Evolutionary conservation across 2,113 vertebrate genomes (phyloP).

Genomic region (Fukomys damarensis): DNA sequence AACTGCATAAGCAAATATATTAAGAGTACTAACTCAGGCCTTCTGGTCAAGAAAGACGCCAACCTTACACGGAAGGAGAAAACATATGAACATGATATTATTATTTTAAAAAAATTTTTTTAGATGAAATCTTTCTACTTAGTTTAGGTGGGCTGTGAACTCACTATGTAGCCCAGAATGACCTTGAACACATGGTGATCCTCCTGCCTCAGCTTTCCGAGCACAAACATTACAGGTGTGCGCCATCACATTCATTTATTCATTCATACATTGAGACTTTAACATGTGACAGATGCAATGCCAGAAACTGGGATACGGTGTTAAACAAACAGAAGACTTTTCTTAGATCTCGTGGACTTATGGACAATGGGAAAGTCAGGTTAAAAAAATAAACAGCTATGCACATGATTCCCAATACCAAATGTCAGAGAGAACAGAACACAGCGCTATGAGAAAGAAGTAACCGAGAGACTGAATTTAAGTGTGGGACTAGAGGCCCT

Average conservation of each 20-base stretch:
- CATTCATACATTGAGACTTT: background rate
- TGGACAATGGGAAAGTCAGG: background rate
- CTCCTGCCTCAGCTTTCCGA: background rate
- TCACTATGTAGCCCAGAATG: background rate
- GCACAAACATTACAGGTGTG: background rate
- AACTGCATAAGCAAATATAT: background rate
- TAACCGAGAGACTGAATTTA: background rate
- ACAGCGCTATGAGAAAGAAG: background rate
- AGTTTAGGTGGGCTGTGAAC: background rate
- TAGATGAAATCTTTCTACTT: background rate
- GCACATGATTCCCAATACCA: constrained; percentile 2
- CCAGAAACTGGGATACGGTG: background rate
- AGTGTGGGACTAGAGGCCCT: background rate
- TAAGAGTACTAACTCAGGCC: background rate
- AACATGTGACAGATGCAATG: background rate
- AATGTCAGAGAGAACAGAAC: background rate
- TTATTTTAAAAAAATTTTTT: background rate
- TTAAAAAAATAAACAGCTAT: background rate
- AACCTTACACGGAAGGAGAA: background rate
- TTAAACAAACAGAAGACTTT: constrained; percentile 7
- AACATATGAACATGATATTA: background rate
- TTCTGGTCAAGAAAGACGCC: constrained; percentile 17
- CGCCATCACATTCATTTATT: background rate
- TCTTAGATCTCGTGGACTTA: background rate
- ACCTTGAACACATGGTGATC: background rate